A percentile compares a stretch with the other conserved stretches of the same genome.
phyloP scores from a whole-genome alignment of 2,888 invertebrate species.

The Lucinisca nassula region DNA sequence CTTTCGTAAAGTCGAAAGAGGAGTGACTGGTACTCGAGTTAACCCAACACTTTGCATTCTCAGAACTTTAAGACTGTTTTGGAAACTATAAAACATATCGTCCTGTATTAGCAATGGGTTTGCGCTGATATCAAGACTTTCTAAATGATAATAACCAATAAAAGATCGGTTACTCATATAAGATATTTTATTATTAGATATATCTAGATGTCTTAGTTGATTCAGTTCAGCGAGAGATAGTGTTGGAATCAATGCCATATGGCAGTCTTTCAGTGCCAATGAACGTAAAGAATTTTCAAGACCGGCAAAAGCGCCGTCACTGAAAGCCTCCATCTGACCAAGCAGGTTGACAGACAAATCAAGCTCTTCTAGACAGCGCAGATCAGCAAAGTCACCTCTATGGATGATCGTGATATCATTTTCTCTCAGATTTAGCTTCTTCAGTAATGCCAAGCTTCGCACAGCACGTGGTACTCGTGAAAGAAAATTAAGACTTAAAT shows the following conservation, averaged over 20 bases:
- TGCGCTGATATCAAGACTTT: constrained; percentile 59
- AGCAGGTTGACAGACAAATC: constrained; percentile 65
- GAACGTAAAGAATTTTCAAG: constrained; percentile 49
- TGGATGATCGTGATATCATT: constrained; percentile 61
- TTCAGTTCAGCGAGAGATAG: constrained; percentile 50
- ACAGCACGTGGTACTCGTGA: constrained; percentile 63
- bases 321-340: constrained; percentile 62
- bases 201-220: constrained; percentile 48
- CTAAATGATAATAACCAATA: constrained; percentile 45
- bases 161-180: constrained; percentile 58
- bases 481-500: constrained; percentile 62
- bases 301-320: constrained; percentile 61
- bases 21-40: constrained; percentile 35
- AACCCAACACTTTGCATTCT: constrained; percentile 52
- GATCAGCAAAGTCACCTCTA: constrained; percentile 58
- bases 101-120: constrained; percentile 57
- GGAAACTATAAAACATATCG: constrained; percentile 56
- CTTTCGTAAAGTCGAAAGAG: constrained; percentile 30
- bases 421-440: constrained; percentile 54
- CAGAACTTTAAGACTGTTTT: constrained; percentile 42
- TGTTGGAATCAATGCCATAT: constrained; percentile 58
- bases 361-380: constrained; percentile 60
- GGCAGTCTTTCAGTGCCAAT: constrained; percentile 42
- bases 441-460: constrained; percentile 45
- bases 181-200: constrained; percentile 58